Evolutionary conservation across 2,797 vertebrate species (phyloP), one percentile per base, ranked within the genome.

Genomic region (Eospalax fontanierii): DNA sequence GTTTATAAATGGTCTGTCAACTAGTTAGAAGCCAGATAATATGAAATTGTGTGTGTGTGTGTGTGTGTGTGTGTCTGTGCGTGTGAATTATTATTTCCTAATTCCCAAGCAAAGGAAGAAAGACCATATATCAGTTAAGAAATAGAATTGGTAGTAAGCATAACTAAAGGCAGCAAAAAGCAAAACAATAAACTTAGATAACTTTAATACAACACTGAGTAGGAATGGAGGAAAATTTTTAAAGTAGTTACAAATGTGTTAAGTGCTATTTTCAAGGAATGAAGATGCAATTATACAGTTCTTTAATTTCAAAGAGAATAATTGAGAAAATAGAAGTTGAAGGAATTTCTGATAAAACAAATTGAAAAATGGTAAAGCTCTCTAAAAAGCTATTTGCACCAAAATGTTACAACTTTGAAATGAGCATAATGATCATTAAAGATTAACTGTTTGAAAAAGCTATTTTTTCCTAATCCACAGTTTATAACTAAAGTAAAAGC

Each of bases 251-350:
- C 43, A 92, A 84, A 87, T 87, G 35, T 76, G 75, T 90, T 90
- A 95, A 95, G 66, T 90, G 73, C 38, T 91, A 28, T 92, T 95
- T 97, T 92, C 93, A 96, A 90, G 90, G 81, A 87, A 93, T 87
- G n/a, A 92, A 87, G 75, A 87, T 66, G 87, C 9, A 89, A 87
- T 96, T 95, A 86, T 68, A 80, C 28, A 94, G 74, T 95, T 86
- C 28, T 93, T 95, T 93, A 96, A 96, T 97, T 97, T 96, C 83
- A 91, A 90, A 96, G 65, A 82, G 80, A 96, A 95, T 92, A 97
- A 97, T 78, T 95, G 90, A 75, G 68, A 89, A 96, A 95, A 96
- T 95, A 94, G 94, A 95, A 96, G 43, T 79, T 95, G 80, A 82
- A 94, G 50, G 90, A 96, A 96, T 93, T 93, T 84, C 90, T 94